Evolutionary conservation across 2,113 vertebrate genomes (phyloP).

Genomic region (Marmota monax): DNA sequence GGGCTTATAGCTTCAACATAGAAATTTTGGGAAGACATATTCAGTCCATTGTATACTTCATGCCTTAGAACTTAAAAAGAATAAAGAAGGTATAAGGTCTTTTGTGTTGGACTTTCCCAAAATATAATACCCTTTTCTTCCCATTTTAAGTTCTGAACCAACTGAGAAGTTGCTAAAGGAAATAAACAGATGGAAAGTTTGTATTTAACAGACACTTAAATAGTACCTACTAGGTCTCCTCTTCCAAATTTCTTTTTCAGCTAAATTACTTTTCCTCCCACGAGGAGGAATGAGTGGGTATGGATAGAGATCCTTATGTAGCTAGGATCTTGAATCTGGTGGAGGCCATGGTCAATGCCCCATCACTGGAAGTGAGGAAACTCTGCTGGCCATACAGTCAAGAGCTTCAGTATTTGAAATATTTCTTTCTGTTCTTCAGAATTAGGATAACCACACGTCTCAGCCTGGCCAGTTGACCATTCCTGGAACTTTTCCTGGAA

Average conservation of each 20-base stretch:
- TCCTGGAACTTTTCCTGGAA: background rate
- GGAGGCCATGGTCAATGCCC: background rate
- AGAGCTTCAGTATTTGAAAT: background rate
- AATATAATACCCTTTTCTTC: background rate
- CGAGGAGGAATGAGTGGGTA: background rate
- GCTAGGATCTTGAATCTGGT: background rate
- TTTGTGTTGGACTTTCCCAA: background rate
- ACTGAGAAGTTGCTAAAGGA: background rate
- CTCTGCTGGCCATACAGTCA: background rate
- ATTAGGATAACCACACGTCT: background rate
- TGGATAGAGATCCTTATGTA: background rate
- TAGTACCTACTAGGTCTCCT: background rate
- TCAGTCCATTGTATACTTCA: too few relatives aligned
- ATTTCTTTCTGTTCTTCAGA: conserved; percentile 42
- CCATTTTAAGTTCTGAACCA: background rate
- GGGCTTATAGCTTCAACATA: too few relatives aligned
- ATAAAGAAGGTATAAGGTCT: background rate
- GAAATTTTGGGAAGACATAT: too few relatives aligned
- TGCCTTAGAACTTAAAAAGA: too few relatives aligned
- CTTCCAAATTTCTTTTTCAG: background rate
- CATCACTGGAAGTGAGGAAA: background rate
- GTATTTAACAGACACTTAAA: background rate
- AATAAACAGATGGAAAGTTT: background rate
- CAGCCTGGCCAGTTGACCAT: background rate
- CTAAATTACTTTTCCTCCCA: background rate